A percentile compares a stretch with the other conserved stretches of the same genome.
Evolutionary conservation across 1,140 invertebrate species (phyloP).

Genomic region (Oncopeltus fasciatus): DNA sequence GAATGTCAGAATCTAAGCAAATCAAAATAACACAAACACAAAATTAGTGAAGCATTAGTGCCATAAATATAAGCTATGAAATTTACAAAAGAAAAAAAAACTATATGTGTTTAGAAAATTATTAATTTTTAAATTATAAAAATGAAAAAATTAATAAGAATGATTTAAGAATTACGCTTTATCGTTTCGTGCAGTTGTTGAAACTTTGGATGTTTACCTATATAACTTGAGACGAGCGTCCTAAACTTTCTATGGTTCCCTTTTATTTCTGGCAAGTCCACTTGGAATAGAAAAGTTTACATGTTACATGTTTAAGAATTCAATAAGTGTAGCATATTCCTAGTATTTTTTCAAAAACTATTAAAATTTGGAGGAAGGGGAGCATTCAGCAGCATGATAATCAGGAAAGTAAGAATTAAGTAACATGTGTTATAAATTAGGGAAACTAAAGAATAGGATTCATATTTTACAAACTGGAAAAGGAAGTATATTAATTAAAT

Average conservation of each 20-base stretch:
- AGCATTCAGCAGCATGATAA: no score
- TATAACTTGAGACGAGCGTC: slow-evolving; percentile 90
- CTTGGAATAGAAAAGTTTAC: slow-evolving; percentile 40
- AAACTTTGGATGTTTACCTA: slow-evolving; percentile 50
- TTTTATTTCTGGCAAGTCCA: slow-evolving; percentile 93
- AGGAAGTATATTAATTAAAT: no score
- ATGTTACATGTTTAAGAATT: background rate
- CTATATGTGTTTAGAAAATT: background rate
- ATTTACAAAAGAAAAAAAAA: background rate
- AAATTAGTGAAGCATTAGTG: slow-evolving; percentile 17
- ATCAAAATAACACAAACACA: slow-evolving; percentile 3
- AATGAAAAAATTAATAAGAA: slow-evolving; percentile 12
- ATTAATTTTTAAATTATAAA: slow-evolving; percentile 3
- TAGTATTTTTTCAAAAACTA: no score
- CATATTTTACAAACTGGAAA: no score
- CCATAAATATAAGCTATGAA: slow-evolving; percentile 8
- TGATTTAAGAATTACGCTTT: slow-evolving; percentile 11
- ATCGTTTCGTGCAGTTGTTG: slow-evolving; percentile 19
- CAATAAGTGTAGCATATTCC: background rate
- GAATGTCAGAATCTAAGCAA: slow-evolving; percentile 3
- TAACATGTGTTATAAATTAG: no score
- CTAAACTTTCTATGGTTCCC: slow-evolving; percentile 95
- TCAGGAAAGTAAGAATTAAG: no score
- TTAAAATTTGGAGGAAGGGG: no score
- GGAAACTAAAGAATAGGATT: no score